A percentile compares a stretch with the other conserved stretches of the same genome.
Evolutionary conservation across 2,888 invertebrate species (phyloP).

Genomic region (Choristoneura rosaceana): DNA sequence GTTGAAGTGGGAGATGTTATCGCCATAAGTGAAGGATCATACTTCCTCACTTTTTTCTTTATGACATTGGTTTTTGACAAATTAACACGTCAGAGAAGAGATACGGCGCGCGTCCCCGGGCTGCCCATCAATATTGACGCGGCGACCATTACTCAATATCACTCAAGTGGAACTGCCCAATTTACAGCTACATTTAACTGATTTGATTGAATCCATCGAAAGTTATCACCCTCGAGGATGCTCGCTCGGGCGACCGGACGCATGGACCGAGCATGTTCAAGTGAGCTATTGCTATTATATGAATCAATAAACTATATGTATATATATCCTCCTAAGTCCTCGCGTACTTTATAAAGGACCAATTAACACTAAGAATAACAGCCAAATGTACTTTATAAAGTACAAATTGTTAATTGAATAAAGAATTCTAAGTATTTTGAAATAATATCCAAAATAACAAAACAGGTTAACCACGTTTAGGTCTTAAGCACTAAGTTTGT

Average conservation of each 20-base stretch:
- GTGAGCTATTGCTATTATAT: neutral
- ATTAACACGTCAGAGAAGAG: constrained; percentile 74
- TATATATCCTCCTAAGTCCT: too few relatives aligned
- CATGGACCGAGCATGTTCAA: neutral
- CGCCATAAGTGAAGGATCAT: constrained; percentile 52
- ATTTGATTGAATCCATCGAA: constrained; percentile 79
- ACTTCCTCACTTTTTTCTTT: constrained; percentile 67
- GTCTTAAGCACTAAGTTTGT: too few relatives aligned
- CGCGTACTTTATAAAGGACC: too few relatives aligned
- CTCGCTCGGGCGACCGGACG: constrained; percentile 36
- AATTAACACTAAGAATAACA: too few relatives aligned
- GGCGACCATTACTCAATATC: constrained; percentile 81
- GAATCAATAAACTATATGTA: neutral
- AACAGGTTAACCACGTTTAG: too few relatives aligned
- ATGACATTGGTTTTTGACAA: constrained; percentile 77
- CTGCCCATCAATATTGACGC: constrained; percentile 76
- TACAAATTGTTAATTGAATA: too few relatives aligned
- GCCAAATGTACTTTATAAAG: too few relatives aligned
- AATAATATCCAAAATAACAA: too few relatives aligned
- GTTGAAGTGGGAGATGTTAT: constrained; percentile 43
- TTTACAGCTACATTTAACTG: constrained; percentile 84
- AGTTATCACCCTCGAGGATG: constrained; percentile 65
- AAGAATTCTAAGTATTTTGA: too few relatives aligned
- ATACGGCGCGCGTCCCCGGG: constrained; percentile 65
- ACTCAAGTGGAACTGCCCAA: constrained; percentile 82